Evolutionary conservation across 2,888 invertebrate genomes (phyloP), one percentile per base, ranked within the genome.

Genomic region (Hololepta plana): DNA sequence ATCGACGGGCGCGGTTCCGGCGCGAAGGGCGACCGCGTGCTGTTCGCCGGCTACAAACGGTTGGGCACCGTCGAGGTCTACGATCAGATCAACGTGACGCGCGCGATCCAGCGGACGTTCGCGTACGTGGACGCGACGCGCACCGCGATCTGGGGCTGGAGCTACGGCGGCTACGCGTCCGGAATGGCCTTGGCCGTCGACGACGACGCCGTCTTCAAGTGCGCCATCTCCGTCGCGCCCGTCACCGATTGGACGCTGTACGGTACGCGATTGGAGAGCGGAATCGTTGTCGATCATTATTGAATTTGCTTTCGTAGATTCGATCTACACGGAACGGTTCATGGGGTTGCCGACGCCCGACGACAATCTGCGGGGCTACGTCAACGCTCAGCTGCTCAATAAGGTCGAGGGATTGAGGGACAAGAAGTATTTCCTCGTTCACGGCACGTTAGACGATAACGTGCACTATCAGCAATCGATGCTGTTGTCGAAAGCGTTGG

Each of bases 111-210:
- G 39, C 49, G 70, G 24, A 62, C 59, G 26, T 57, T 71, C 9
- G 49, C 63, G 2, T 91, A 72, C 55, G 67, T 95, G 32, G 90
- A 93, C 56, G 53, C 60, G 3, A 64, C 67, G 26, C 72, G 76
- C 40, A 80, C 85, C 0, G 91, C 84, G 23, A 90, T 96, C 43
- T 95, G 91, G 91, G 96, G 96, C 28, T 95, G 93, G 95, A 91
- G 91, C 41, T 96, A 95, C 54, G 96, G 96, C 8, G 96, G 95
- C 2, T 95, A 87, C 54, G 82, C 87, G 1, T 71, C 91, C 2
- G 81, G 82, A 3, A 73, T 88, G 60, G 81, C 79, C 2, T 59
- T 95, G 33, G 87, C 85, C 1, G 68, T 67, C 22, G 88, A 90
- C 36, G 56, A 55, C 1, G 60, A 65, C 0, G 58, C 64, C 23